Percentiles rank a stretch among this genome's conserved stretches.
phyloP scores from a whole-genome alignment of 2,113 vertebrate species.

The Heptranchias perlo region DNA sequence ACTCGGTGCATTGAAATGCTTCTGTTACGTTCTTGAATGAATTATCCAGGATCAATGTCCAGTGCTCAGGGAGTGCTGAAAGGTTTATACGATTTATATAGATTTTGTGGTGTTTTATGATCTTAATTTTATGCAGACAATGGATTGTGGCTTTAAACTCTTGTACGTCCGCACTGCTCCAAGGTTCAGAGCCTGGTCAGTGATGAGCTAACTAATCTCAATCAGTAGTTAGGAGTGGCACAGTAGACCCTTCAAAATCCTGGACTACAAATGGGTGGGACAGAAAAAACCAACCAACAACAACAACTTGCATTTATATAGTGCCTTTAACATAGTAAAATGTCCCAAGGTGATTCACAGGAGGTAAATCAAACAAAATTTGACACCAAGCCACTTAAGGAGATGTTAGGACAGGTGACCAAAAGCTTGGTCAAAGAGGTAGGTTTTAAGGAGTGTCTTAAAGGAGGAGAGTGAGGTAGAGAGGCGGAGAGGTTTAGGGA shows the following conservation, averaged over 20 bases:
- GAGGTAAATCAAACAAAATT: no score
- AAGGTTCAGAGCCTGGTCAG: neutral
- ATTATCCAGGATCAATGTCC: neutral
- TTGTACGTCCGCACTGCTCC: neutral
- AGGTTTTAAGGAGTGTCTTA: neutral
- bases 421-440: neutral
- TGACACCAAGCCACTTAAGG: no score
- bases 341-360: no score
- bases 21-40: neutral
- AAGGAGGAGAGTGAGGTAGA: neutral
- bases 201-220: neutral
- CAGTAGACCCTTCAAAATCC: neutral
- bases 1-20: neutral
- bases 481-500: neutral
- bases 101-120: neutral
- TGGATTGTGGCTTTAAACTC: neutral
- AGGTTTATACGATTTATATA: neutral
- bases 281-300: neutral
- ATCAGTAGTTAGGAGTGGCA: neutral
- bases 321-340: no score
- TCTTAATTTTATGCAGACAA: neutral
- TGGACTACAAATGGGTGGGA: neutral
- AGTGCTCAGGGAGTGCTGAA: neutral
- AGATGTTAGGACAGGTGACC: neutral
- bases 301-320: neutral